These are phyloP conservation scores for Columbina picui DNA, from an alignment of 2,113 vertebrate species.

Conservation along the genomic window DNA sequence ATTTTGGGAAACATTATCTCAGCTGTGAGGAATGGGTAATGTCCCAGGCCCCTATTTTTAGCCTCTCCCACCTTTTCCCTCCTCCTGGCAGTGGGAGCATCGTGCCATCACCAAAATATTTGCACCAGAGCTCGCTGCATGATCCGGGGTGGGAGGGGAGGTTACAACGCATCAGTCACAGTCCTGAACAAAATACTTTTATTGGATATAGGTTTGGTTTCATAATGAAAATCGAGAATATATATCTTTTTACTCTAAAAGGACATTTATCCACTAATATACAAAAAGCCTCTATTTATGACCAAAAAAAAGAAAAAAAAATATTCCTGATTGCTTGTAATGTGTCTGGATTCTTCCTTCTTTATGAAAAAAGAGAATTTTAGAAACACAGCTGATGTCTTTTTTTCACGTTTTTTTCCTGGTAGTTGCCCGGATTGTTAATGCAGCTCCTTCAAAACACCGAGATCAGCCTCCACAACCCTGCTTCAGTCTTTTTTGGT, in stretches of 20 bases:
- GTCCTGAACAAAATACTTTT: slow-evolving; percentile 37
- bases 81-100: not conserved
- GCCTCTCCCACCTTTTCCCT: not conserved
- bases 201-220: slow-evolving; percentile 29
- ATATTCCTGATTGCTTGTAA: not conserved
- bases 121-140: not conserved
- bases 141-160: not conserved
- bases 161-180: not conserved
- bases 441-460: not conserved
- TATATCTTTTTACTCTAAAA: not conserved
- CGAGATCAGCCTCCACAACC: not conserved
- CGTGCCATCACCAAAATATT: not conserved
- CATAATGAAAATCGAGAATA: slow-evolving; percentile 22
- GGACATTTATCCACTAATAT: slow-evolving; percentile 1
- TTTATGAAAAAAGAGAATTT: not conserved
- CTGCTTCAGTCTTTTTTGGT: not conserved
- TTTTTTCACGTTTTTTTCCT: not conserved
- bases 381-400: not conserved
- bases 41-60: not conserved
- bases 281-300: slow-evolving; percentile 41
- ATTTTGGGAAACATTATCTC: not conserved
- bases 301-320: not conserved
- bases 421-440: not conserved
- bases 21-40: not conserved
- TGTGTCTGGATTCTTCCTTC: not conserved